phyloP scores from a whole-genome alignment of 2,888 invertebrate species.

The Tanytarsus gracilentus region DNA sequence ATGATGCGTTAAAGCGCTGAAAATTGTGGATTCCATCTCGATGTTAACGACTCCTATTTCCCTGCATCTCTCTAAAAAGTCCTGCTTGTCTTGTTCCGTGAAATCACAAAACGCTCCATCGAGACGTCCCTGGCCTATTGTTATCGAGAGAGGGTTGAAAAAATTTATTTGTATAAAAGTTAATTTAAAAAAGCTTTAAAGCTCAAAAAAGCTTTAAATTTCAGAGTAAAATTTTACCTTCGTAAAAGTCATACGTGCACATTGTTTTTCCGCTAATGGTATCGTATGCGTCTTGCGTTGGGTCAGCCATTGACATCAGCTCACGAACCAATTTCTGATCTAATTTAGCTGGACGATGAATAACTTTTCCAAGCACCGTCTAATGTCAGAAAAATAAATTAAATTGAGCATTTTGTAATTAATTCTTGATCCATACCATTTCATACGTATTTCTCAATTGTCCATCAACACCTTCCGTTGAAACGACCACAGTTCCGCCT shows the following conservation, averaged over 20 bases:
- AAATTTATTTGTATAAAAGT: no score
- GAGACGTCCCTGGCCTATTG: constrained; percentile 88
- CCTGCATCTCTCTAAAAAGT: constrained; percentile 67
- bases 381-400: constrained; percentile 38
- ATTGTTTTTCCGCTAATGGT: constrained; percentile 86
- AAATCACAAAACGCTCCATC: constrained; percentile 97
- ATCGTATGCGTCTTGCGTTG: constrained; percentile 68
- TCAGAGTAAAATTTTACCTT: constrained; percentile 52
- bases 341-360: constrained; percentile 72
- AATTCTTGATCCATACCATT: constrained; percentile 53
- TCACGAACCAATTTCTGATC: constrained; percentile 74
- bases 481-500: constrained; percentile 88
- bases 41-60: constrained; percentile 83
- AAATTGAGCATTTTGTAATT: neutral
- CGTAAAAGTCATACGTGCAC: constrained; percentile 97
- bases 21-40: constrained; percentile 91
- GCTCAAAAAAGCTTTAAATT: neutral
- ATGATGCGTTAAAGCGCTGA: constrained; percentile 87
- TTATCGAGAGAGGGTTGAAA: constrained; percentile 29
- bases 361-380: constrained; percentile 76
- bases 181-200: no score
- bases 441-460: constrained; percentile 72
- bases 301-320: constrained; percentile 60
- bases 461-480: constrained; percentile 86
- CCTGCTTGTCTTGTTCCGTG: constrained; percentile 80